phyloP scores from a whole-genome alignment of 2,888 invertebrate genomes.

The Drosophila ustulata region DNA sequence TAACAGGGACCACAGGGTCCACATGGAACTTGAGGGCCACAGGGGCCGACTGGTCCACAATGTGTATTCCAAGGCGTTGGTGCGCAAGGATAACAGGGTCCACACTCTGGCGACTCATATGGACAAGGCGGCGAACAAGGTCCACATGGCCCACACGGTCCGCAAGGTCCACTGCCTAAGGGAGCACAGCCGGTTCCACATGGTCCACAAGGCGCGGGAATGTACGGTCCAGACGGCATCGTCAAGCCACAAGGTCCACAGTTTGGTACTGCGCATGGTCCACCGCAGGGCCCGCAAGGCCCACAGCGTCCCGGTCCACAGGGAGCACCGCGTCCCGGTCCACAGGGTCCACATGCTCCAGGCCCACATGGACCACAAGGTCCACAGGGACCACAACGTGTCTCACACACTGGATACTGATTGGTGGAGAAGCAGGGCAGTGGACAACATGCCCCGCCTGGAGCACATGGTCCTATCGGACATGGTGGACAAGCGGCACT shows the following conservation, averaged over 20 bases:
- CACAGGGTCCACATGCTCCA: not conserved
- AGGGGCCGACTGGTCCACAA: constrained; percentile 1
- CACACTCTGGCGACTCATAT: constrained; percentile 1
- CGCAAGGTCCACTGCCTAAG: not conserved
- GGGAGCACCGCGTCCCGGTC: not conserved
- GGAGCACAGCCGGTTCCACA: not conserved
- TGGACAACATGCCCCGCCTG: not conserved
- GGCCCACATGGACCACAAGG: not conserved
- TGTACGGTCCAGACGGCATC: not conserved
- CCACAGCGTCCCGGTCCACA: not conserved
- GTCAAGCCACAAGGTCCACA: not conserved
- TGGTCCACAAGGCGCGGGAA: not conserved
- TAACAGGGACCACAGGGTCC: not conserved
- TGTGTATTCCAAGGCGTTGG: not conserved
- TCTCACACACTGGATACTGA: not conserved
- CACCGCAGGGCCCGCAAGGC: too few species aligned
- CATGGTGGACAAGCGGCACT: not conserved
- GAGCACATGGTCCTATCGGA: not conserved
- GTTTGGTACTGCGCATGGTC: not conserved
- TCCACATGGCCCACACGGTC: not conserved
- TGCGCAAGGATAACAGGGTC: not conserved
- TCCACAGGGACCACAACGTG: not conserved
- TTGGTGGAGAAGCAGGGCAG: not conserved
- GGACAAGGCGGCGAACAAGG: not conserved
- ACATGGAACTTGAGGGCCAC: constrained; percentile 1